Evolutionary conservation across 2,888 invertebrate species (phyloP).

Genomic region (Caradrina kadenii): DNA sequence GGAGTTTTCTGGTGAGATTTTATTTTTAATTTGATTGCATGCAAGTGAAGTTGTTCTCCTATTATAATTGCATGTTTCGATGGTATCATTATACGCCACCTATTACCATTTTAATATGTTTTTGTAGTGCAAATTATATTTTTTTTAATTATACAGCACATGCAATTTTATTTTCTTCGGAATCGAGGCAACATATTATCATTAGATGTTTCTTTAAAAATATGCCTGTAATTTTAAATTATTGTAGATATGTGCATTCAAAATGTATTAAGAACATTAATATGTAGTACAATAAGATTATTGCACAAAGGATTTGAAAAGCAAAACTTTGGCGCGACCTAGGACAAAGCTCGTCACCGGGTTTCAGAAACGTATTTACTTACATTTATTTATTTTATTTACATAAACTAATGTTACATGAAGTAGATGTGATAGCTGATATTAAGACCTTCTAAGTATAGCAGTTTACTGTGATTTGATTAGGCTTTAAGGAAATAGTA

Average conservation of each 20-base stretch:
- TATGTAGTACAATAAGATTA: not conserved
- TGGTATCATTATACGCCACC: slow-evolving; percentile 24
- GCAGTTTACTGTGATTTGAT: not conserved
- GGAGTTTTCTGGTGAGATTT: slow-evolving; percentile 73
- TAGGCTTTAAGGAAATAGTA: slow-evolving; percentile 3
- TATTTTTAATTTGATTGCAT: slow-evolving; percentile 41
- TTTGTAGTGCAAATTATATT: slow-evolving; percentile 7
- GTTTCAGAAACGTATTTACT: too few relatives aligned
- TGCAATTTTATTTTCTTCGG: slow-evolving; percentile 4
- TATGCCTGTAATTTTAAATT: not conserved
- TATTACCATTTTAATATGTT: slow-evolving; percentile 29
- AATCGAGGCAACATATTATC: not conserved
- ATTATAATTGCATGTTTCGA: slow-evolving; percentile 37
- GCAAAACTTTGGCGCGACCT: slow-evolving; percentile 16
- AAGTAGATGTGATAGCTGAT: not conserved
- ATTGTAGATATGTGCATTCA: not conserved
- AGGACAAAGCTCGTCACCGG: not conserved
- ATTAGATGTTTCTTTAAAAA: not conserved
- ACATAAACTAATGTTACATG: not conserved
- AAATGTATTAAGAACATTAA: not conserved
- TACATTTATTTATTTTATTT: too few relatives aligned
- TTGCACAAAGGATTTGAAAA: not conserved
- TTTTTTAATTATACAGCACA: not conserved
- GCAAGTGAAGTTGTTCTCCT: slow-evolving; percentile 19
- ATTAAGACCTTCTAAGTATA: not conserved